phyloP scores from a whole-genome alignment of 2,797 vertebrate species.

The Gastrophryne carolinensis region DNA sequence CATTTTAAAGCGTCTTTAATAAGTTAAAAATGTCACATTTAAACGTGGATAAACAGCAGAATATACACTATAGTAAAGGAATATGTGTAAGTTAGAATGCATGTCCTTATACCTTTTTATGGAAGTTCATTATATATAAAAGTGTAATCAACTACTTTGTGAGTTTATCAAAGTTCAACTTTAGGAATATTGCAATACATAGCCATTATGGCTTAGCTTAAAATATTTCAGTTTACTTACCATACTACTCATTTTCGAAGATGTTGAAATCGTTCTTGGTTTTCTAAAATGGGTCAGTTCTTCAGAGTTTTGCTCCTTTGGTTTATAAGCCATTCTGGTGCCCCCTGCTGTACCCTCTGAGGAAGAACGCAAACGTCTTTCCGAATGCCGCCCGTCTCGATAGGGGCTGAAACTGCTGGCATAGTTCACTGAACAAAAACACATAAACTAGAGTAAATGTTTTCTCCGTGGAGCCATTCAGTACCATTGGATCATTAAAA shows the following conservation, averaged over 20 bases:
- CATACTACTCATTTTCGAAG: constrained; percentile 96
- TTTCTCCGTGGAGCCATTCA: neutral
- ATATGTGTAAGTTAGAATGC: too few species aligned
- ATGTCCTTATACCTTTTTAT: too few species aligned
- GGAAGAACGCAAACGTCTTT: constrained; percentile 87
- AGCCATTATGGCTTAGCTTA: too few species aligned
- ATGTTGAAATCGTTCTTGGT: constrained; percentile 87
- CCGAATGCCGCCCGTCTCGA: constrained; percentile 84
- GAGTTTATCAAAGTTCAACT: too few species aligned
- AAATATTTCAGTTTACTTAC: too few species aligned
- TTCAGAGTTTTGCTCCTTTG: constrained; percentile 77
- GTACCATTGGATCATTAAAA: neutral
- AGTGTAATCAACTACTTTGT: too few species aligned
- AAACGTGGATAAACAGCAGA: too few species aligned
- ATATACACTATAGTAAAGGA: too few species aligned
- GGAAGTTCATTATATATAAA: too few species aligned
- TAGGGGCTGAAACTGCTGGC: constrained; percentile 87
- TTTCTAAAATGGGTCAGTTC: constrained; percentile 80
- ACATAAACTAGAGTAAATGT: neutral
- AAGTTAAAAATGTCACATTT: too few species aligned
- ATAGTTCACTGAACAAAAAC: constrained; percentile 73
- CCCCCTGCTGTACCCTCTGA: constrained; percentile 92
- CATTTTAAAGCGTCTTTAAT: too few species aligned
- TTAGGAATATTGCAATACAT: too few species aligned
- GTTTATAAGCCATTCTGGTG: constrained; percentile 83